phyloP scores from a whole-genome alignment of 1,140 invertebrate species.

The Drosophila pachea region DNA sequence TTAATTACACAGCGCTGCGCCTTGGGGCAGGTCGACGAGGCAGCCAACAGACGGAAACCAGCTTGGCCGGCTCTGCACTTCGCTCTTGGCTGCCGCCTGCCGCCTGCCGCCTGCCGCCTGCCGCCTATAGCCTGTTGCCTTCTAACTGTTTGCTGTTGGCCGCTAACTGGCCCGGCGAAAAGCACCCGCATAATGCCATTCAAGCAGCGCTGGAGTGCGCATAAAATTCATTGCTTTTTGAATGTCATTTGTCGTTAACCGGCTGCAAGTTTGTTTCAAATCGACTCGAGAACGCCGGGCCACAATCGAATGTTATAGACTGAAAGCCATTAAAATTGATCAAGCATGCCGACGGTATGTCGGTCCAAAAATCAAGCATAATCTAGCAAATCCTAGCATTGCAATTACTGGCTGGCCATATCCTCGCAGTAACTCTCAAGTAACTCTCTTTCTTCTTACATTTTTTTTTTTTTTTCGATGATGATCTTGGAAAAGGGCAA shows the following conservation, averaged over 20 bases:
- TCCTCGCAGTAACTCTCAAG: too few relatives aligned
- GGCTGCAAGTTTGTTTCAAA: slow-evolving; percentile 57
- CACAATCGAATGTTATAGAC: neutral
- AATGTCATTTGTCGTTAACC: slow-evolving; percentile 75
- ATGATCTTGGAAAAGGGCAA: neutral
- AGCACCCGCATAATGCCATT: slow-evolving; percentile 68
- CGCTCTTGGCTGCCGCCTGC: neutral
- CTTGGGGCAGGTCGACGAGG: slow-evolving; percentile 15
- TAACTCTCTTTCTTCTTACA: too few relatives aligned
- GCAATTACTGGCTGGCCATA: too few relatives aligned
- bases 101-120: neutral
- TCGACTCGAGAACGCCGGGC: slow-evolving; percentile 25
- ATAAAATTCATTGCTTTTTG: slow-evolving; percentile 70
- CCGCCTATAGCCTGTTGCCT: neutral
- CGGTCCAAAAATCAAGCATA: too few relatives aligned
- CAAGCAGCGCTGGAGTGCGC: slow-evolving; percentile 51
- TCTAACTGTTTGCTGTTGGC: neutral
- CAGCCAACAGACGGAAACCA: slow-evolving; percentile 43
- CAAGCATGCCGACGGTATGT: too few relatives aligned
- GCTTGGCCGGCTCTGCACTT: slow-evolving; percentile 48
- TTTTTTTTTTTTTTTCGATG: too few relatives aligned
- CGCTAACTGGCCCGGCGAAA: slow-evolving; percentile 14
- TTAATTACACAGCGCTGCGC: slow-evolving; percentile 67
- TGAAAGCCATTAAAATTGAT: neutral
- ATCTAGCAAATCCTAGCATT: too few relatives aligned